phyloP scores from a whole-genome alignment of 2,888 invertebrate genomes.

The Creontiades dilutus region DNA sequence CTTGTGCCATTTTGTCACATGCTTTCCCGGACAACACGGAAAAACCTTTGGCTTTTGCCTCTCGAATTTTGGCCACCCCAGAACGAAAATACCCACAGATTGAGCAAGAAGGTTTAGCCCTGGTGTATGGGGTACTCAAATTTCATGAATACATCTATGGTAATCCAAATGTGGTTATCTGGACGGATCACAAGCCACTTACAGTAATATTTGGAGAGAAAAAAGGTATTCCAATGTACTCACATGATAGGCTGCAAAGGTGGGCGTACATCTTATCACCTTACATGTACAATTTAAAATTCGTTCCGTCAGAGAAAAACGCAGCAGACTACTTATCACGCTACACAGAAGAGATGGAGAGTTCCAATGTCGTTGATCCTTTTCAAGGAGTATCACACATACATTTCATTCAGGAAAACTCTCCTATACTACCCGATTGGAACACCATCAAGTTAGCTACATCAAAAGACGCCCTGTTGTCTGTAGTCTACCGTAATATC shows the following conservation, averaged over 20 bases:
- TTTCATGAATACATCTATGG: conserved; percentile 50
- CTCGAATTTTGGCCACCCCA: conserved; percentile 31
- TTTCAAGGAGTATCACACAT: background rate
- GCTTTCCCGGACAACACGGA: no score
- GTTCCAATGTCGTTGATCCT: background rate
- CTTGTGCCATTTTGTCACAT: no score
- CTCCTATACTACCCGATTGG: background rate
- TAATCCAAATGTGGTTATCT: conserved; percentile 25
- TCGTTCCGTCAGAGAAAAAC: conserved; percentile 26
- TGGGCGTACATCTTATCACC: conserved; percentile 30
- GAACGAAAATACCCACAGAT: no score
- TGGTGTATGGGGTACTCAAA: conserved; percentile 32
- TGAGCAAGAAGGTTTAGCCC: no score
- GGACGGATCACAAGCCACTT: conserved; percentile 47
- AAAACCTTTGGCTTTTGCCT: conserved; percentile 27
- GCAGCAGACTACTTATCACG: background rate
- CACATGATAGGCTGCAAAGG: background rate
- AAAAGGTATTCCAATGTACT: conserved; percentile 38
- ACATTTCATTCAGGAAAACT: background rate
- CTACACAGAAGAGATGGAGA: background rate
- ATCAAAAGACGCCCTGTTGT: background rate
- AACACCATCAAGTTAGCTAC: background rate
- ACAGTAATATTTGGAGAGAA: no score
- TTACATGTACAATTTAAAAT: conserved; percentile 41
- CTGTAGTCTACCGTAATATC: no score